phyloP scores from a whole-genome alignment of 2,888 invertebrate species.

The Cheilosia urbana region DNA sequence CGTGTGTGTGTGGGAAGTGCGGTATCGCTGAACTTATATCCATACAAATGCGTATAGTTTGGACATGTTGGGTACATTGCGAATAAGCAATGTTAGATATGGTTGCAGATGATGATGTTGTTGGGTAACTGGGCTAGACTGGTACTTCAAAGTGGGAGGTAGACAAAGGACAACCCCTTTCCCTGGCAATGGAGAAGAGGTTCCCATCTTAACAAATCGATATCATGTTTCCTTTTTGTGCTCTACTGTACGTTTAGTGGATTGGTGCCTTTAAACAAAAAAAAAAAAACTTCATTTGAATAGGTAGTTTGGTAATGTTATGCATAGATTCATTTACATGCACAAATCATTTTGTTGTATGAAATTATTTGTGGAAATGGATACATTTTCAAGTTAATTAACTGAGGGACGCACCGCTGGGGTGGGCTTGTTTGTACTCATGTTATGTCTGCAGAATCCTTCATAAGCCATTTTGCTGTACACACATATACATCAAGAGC shows the following conservation, averaged over 20 bases:
- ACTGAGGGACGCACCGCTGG: too few relatives aligned
- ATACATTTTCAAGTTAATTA: too few relatives aligned
- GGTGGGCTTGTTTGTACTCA: too few relatives aligned
- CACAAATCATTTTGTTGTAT: too few relatives aligned
- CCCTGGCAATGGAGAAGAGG: conserved; percentile 52
- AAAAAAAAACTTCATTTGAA: conserved; percentile 2
- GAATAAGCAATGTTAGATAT: conserved; percentile 70
- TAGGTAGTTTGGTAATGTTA: not conserved
- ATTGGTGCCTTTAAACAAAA: not conserved
- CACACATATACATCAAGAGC: too few relatives aligned
- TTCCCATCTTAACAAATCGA: conserved; percentile 76
- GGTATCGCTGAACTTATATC: conserved; percentile 60
- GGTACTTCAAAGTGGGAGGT: conserved; percentile 67
- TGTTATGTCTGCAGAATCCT: too few relatives aligned
- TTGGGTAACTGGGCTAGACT: conserved; percentile 70
- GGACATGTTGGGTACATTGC: conserved; percentile 51
- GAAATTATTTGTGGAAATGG: too few relatives aligned
- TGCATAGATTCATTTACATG: too few relatives aligned
- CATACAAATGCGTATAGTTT: conserved; percentile 56
- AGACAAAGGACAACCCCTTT: conserved; percentile 62
- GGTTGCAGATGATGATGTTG: conserved; percentile 79
- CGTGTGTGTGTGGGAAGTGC: conserved; percentile 27
- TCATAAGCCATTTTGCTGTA: too few relatives aligned
- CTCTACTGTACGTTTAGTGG: conserved; percentile 66
- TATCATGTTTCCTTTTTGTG: conserved; percentile 76